A percentile compares a stretch with the other conserved stretches of the same genome.
Evolutionary conservation across 2,797 vertebrate species (phyloP).

Genomic region (Perodicticus potto): DNA sequence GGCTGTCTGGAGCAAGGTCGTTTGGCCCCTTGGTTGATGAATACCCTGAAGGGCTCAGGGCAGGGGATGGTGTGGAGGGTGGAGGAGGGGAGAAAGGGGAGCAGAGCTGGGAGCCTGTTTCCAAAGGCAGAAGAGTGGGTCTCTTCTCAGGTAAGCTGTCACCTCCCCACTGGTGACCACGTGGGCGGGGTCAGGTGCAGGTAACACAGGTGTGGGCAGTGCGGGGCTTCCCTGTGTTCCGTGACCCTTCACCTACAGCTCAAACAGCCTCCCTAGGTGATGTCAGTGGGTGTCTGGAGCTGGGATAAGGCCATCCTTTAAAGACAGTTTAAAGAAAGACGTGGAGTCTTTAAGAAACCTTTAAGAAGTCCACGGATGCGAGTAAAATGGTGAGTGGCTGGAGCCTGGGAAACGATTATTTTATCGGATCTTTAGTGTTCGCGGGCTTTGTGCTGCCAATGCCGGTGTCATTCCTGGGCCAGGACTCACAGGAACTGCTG

Average conservation of each 20-base stretch:
- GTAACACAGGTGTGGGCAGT: too few species aligned
- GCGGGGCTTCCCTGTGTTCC: accelerated
- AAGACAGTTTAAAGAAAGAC: neutral
- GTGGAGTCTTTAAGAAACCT: neutral
- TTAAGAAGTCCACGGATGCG: neutral
- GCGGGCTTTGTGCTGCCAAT: neutral
- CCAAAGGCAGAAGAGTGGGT: too few species aligned
- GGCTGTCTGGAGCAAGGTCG: neutral
- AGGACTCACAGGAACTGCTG: neutral
- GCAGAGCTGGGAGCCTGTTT: neutral
- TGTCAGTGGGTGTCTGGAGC: neutral
- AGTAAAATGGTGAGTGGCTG: neutral
- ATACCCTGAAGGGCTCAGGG: neutral
- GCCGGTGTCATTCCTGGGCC: too few species aligned
- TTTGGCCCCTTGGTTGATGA: neutral
- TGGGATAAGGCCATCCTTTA: neutral
- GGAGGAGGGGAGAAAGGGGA: too few species aligned
- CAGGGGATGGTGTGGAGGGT: too few species aligned
- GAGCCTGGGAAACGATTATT: neutral
- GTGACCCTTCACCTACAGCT: too few species aligned
- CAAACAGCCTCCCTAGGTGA: neutral
- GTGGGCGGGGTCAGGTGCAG: too few species aligned
- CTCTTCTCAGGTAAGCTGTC: neutral
- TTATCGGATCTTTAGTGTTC: neutral
- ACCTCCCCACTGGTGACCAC: neutral